Base-by-base conservation (phyloP, 2,797 vertebrate genomes). In the Gallirallus australis region DNA sequence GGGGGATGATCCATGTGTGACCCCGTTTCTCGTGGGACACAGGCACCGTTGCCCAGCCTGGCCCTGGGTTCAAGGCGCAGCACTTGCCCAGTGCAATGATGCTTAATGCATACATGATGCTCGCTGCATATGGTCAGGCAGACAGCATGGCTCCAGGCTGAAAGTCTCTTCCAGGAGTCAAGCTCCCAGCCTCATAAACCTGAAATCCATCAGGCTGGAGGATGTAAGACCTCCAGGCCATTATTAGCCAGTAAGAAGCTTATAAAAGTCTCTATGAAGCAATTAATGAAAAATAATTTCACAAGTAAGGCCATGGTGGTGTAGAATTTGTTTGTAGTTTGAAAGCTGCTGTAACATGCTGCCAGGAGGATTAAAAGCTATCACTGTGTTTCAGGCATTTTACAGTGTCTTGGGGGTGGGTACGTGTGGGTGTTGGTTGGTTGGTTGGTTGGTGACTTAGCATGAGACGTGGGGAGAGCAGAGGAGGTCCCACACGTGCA, bases 351-450 rank as follows among this genome's bases (percentile, higher is more conserved):
- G 93, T 61, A 89, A 93, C 77, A 79, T 92, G 89, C 71, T 96
- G 97, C 97, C 97, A 97, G 90, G 40, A 95, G 92, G 86, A 97
- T 97, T 97, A 97, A 97, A 95, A 90, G 93, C 95, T 97, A 69
- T 96, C 95, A 77, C 92, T 91, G 82, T 90, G 79, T 95, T 96
- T 97, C 93, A 91, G 95, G 80, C 65, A 2, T 87, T 97, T 97
- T 95, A 97, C 93, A 92, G 84, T 12, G 70, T 93, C 90, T 76
- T 59, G 5, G 48, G 39, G 23, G 28, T 45, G 42, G 42, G 5
- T 10, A 35, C 0, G 3, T 47, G 76, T 69, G 75, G 50, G 3
- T 86, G 69, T 66, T 86, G 59, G 72, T 86, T 91, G 71, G 30
- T 94, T 82, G 70, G 63, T 86, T 91, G 71, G 31, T 92, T 82